Percentiles rank a stretch among this genome's conserved stretches.
These are phyloP conservation scores for Telenomus remus DNA, from an alignment of 1,140 invertebrate genomes.

Conservation along the genomic window DNA sequence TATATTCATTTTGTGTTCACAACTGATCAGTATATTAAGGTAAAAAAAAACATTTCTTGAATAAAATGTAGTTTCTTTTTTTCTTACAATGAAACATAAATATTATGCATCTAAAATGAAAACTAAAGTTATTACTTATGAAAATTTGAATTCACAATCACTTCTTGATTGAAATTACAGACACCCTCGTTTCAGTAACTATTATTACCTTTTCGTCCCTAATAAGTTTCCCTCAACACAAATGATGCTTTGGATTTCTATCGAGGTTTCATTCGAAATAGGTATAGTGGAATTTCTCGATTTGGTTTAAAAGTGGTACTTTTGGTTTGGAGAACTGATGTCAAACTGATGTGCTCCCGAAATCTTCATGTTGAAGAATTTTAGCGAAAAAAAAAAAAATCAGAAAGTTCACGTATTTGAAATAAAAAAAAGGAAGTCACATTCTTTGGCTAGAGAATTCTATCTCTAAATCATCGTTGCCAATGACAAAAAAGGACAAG, in stretches of 20 bases:
- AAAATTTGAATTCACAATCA: too few species aligned
- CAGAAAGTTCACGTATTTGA: slow-evolving; percentile 11
- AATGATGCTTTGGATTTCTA: slow-evolving; percentile 30
- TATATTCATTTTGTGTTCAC: too few species aligned
- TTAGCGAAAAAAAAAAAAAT: neutral
- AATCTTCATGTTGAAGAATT: neutral
- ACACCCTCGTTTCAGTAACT: slow-evolving; percentile 17
- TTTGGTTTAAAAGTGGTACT: too few species aligned
- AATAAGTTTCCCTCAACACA: slow-evolving; percentile 2
- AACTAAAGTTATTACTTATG: too few species aligned
- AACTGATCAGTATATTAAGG: too few species aligned
- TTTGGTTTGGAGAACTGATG: too few species aligned
- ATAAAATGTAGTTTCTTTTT: too few species aligned
- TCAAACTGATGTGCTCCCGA: too few species aligned
- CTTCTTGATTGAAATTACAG: slow-evolving; percentile 12
- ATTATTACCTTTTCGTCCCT: slow-evolving; percentile 35
- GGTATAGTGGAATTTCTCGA: slow-evolving; percentile 33
- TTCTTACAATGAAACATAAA: too few species aligned
- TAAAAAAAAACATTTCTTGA: too few species aligned
- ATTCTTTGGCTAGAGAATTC: slow-evolving; percentile 3
- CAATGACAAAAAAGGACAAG: slow-evolving; percentile 20
- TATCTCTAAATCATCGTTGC: slow-evolving; percentile 20
- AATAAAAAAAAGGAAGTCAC: slow-evolving; percentile 30
- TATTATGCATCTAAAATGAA: too few species aligned
- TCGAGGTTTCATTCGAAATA: slow-evolving; percentile 58